Percentiles rank a stretch among this genome's conserved stretches.
These are phyloP conservation scores for Rotaria sp. DNA, from an alignment of 2,888 invertebrate genomes.

Conservation along the genomic window DNA sequence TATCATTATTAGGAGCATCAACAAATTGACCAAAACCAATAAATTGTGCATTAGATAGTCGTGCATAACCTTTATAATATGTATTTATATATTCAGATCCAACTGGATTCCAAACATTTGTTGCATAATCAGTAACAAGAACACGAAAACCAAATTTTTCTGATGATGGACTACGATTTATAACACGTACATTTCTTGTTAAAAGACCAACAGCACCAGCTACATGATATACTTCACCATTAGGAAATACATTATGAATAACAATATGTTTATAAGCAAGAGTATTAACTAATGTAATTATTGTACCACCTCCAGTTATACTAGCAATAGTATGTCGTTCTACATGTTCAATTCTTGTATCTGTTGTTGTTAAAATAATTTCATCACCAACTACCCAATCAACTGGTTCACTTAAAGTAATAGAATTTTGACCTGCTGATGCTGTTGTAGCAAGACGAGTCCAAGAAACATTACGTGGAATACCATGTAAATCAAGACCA, in stretches of 20 bases:
- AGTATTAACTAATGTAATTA: constrained; percentile 45
- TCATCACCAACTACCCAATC: constrained; percentile 46
- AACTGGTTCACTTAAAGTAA: constrained; percentile 44
- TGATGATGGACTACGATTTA: constrained; percentile 17
- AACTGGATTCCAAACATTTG: constrained; percentile 26
- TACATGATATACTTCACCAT: constrained; percentile 36
- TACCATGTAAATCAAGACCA: constrained; percentile 48
- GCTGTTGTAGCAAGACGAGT: constrained; percentile 45
- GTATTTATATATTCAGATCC: neutral
- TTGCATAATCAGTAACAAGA: constrained; percentile 45
- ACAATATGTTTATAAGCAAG: constrained; percentile 45
- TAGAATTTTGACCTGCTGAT: constrained; percentile 43
- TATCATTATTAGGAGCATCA: constrained; percentile 46
- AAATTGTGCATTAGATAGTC: constrained; percentile 48
- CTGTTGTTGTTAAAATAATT: constrained; percentile 46
- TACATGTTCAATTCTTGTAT: constrained; percentile 45
- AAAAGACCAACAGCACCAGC: constrained; percentile 38
- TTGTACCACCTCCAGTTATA: constrained; percentile 42
- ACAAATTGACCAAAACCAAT: constrained; percentile 48
- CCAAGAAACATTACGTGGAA: constrained; percentile 44
- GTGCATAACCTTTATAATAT: constrained; percentile 45
- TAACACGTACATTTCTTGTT: constrained; percentile 35
- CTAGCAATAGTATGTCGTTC: constrained; percentile 45
- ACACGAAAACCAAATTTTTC: constrained; percentile 47
- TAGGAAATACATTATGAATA: constrained; percentile 32